Evolutionary conservation across 2,888 invertebrate species (phyloP), one percentile per base, ranked within the genome.

Genomic region (Apamea crenata): DNA sequence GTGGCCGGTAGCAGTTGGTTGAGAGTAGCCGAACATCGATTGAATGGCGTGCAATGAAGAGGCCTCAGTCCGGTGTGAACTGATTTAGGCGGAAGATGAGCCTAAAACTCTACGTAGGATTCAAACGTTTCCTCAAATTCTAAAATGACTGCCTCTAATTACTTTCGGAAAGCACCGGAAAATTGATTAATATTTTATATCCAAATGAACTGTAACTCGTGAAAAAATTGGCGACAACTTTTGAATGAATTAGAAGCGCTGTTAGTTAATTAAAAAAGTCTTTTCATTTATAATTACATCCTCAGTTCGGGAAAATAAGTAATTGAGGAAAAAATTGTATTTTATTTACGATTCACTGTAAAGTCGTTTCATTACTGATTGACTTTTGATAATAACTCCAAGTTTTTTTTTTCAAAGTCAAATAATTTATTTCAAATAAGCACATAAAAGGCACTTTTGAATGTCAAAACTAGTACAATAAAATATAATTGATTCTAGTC

Each of bases 141-240:
- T 53, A 21, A 66, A 78, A 72, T 47, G 66, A 66, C 59, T 29
- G n/a, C 44, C 21, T 21, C 32, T 74, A 65, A 79, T 85, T 74
- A 77, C 32, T 77, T 70, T 47, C 36, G 3, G 32, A 40, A 50
- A 56, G 32, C 50, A 73, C 40, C 36, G 79, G 53, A 66, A 84
- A 79, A 63, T 67, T 66, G n/a, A 86, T 78, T 65, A 76, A 77
- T 74, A 12, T 74, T 68, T 86, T 56, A 74, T 73, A 77, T 72
- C 61, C 47, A 65, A 86, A 85, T 86, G 74, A 80, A 84, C 63
- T 56, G 50, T 72, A 56, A 79, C 67, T 79, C 50, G 44, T 10
- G 63, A 66, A 83, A 83, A 76, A 50, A 87, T 80, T 72, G 74
- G 29, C 53, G 47, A 21, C n/a, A 77, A 56, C 80, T 83, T 71